Evolutionary conservation across 2,888 invertebrate species (phyloP).

Genomic region (Nomada fabriciana): DNA sequence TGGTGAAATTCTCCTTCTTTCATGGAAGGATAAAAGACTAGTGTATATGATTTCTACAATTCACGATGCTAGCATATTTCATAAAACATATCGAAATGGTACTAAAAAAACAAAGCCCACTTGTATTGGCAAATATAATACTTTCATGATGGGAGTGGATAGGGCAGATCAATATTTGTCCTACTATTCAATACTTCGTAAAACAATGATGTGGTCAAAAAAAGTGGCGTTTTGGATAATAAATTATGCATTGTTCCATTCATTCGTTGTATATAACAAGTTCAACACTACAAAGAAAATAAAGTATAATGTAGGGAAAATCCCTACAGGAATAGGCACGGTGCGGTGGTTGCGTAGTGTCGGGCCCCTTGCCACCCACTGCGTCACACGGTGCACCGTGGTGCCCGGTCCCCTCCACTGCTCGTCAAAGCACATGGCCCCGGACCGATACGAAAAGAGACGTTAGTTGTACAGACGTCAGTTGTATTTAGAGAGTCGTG

Average conservation of each 20-base stretch:
- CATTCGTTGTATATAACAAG: neutral
- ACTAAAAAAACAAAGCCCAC: neutral
- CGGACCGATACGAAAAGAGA: too few species aligned
- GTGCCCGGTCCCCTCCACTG: too few species aligned
- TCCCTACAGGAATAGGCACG: too few species aligned
- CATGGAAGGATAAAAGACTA: neutral
- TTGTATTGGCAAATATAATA: conserved; percentile 3
- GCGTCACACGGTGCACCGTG: too few species aligned
- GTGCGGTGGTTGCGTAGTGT: too few species aligned
- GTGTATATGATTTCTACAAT: neutral
- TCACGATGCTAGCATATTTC: neutral
- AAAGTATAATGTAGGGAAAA: too few species aligned
- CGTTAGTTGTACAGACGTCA: too few species aligned
- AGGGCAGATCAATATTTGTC: neutral
- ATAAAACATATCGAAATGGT: neutral
- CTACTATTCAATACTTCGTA: neutral
- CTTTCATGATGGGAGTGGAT: neutral
- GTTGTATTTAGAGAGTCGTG: too few species aligned
- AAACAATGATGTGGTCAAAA: conserved; percentile 4
- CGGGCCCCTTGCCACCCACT: too few species aligned
- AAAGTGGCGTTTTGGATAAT: neutral
- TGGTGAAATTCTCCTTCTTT: neutral
- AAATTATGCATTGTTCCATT: conserved; percentile 1
- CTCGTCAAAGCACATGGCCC: too few species aligned
- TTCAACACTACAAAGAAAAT: neutral